A percentile compares a stretch with the other conserved stretches of the same genome.
phyloP scores from a whole-genome alignment of 2,113 vertebrate species.

The Podiceps cristatus region DNA sequence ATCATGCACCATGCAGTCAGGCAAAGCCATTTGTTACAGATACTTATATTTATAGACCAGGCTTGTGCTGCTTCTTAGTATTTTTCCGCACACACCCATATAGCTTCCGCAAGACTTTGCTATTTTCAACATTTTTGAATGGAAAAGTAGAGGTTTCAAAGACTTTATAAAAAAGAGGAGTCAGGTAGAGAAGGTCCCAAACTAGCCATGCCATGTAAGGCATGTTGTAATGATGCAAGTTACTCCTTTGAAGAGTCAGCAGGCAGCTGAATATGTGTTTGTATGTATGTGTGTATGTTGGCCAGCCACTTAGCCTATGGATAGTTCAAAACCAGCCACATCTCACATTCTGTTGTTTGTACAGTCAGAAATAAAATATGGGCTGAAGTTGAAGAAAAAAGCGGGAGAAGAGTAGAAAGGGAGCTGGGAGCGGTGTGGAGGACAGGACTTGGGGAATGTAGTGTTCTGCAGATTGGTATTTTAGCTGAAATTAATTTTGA shows the following conservation, averaged over 20 bases:
- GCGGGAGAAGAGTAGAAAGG: background rate
- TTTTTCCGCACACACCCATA: background rate
- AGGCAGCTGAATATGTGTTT: background rate
- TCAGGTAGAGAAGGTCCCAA: background rate
- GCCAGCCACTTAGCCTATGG: background rate
- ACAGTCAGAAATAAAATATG: background rate
- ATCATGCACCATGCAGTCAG: background rate
- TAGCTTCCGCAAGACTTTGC: background rate
- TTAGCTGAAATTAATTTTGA: background rate
- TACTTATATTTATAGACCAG: background rate
- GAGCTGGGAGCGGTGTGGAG: background rate
- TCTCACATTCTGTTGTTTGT: background rate
- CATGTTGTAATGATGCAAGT: background rate
- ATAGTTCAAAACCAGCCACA: background rate
- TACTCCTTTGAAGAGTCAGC: background rate
- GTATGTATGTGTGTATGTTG: background rate
- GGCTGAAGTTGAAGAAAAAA: background rate
- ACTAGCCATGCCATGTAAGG: background rate
- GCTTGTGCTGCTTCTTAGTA: background rate
- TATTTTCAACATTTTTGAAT: background rate
- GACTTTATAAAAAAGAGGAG: background rate
- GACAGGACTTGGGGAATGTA: rapidly evolving
- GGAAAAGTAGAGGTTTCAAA: background rate
- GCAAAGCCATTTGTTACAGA: background rate
- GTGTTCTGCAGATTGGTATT: background rate